Conservation (phyloP, 2,797 vertebrate species). For the Xiphorhynchus erythropygius region DNA sequence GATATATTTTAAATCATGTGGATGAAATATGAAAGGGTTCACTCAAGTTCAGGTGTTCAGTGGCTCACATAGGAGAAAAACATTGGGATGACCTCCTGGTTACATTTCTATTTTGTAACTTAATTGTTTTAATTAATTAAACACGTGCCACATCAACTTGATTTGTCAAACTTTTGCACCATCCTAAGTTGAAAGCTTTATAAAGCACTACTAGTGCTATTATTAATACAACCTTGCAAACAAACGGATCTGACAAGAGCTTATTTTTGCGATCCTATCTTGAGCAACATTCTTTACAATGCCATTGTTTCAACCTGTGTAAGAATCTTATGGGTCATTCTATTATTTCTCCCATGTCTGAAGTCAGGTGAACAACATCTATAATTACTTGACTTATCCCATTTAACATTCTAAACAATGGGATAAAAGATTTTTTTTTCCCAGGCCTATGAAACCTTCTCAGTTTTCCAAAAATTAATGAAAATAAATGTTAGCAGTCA, state of each 20-base stretch:
- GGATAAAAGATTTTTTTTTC: neutral
- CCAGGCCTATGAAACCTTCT: neutral
- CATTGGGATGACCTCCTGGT: neutral
- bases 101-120: neutral
- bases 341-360: neutral
- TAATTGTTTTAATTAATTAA: neutral
- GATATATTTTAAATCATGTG: neutral
- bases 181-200: neutral
- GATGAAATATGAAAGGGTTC: neutral
- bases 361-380: neutral
- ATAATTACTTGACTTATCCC: neutral
- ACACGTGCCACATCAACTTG: rapidly evolving
- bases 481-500: neutral
- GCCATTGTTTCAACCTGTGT: neutral
- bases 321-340: neutral
- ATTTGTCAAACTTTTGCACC: neutral
- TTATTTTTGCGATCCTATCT: neutral
- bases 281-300: neutral
- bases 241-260: neutral
- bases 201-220: neutral
- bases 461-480: neutral
- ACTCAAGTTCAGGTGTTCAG: neutral
- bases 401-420: neutral
- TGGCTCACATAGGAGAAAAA: neutral
- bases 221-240: neutral